Percentiles rank a stretch among this genome's conserved stretches.
phyloP scores from a whole-genome alignment of 2,888 invertebrate species.

The Ophion ventricosus region DNA sequence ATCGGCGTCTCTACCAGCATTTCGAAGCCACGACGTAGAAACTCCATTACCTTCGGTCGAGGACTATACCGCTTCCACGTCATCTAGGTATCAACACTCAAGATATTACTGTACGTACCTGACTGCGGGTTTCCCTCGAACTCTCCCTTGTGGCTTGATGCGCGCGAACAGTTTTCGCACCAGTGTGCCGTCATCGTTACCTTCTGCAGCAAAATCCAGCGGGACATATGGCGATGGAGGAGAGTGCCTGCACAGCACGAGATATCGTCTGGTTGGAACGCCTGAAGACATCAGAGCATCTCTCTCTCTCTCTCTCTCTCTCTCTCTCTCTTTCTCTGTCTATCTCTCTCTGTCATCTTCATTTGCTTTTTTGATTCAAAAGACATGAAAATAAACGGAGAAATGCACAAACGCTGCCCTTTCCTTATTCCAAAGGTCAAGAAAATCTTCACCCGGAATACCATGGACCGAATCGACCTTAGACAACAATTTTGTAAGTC shows the following conservation, averaged over 20 bases:
- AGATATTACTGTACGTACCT: constrained; percentile 12
- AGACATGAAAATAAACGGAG: too few species aligned
- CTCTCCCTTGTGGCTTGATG: constrained; percentile 48
- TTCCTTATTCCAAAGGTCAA: too few species aligned
- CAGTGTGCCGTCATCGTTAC: constrained; percentile 21
- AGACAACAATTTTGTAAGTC: too few species aligned
- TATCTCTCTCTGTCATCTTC: too few species aligned
- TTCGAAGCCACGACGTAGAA: constrained; percentile 64
- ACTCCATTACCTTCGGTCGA: constrained; percentile 65
- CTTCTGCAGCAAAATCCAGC: constrained; percentile 25
- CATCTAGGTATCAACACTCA: background rate
- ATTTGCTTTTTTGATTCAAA: constrained; percentile 10
- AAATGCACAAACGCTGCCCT: too few species aligned
- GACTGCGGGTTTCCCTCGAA: constrained; percentile 21
- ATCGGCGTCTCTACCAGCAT: constrained; percentile 45
- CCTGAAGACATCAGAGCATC: background rate
- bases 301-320: constrained; percentile 2
- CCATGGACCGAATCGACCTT: too few species aligned
- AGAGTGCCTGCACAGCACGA: constrained; percentile 7
- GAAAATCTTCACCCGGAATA: too few species aligned
- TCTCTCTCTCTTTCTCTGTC: too few species aligned
- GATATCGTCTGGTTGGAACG: constrained; percentile 14
- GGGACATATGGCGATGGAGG: constrained; percentile 1
- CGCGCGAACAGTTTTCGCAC: constrained; percentile 45
- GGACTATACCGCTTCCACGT: constrained; percentile 15